Evolutionary conservation across 2,113 vertebrate genomes (phyloP).

Genomic region (Tretioscincus oriximinensis): DNA sequence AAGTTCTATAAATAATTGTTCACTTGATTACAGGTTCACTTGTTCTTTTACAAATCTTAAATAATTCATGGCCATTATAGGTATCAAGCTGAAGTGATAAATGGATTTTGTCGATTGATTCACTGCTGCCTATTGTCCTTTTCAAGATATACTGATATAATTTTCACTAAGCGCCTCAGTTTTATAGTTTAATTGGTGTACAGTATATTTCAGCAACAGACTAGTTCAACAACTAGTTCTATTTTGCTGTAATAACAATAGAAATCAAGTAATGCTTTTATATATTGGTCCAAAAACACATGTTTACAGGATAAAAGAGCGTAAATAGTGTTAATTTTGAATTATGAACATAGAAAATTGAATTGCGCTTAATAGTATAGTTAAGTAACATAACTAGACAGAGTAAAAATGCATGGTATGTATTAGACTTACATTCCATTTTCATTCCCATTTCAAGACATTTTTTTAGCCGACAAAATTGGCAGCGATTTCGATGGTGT

Average conservation of each 20-base stretch:
- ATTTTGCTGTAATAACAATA: neutral
- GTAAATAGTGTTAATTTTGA: too few relatives aligned
- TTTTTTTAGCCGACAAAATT: constrained; percentile 95
- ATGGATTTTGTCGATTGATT: neutral
- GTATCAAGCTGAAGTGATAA: neutral
- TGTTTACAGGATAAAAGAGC: neutral
- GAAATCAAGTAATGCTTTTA: constrained; percentile 9
- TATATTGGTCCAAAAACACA: neutral
- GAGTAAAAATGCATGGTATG: neutral
- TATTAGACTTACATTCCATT: constrained; percentile 92
- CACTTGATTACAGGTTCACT: neutral
- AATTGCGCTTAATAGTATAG: neutral
- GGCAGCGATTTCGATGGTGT: constrained; percentile 97
- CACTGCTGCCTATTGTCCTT: neutral
- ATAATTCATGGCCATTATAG: neutral
- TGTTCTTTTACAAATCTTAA: neutral
- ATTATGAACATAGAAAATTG: neutral
- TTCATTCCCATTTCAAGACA: constrained; percentile 99
- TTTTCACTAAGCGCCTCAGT: neutral
- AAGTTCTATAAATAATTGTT: neutral
- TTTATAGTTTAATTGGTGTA: neutral
- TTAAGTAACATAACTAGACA: constrained; percentile 3
- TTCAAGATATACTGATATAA: neutral
- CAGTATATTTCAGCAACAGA: neutral
- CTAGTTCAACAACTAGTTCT: neutral